Percentiles rank a stretch among this genome's conserved stretches.
Conservation (phyloP, 2,888 invertebrate species). For the Ophonus ardosiacus region DNA sequence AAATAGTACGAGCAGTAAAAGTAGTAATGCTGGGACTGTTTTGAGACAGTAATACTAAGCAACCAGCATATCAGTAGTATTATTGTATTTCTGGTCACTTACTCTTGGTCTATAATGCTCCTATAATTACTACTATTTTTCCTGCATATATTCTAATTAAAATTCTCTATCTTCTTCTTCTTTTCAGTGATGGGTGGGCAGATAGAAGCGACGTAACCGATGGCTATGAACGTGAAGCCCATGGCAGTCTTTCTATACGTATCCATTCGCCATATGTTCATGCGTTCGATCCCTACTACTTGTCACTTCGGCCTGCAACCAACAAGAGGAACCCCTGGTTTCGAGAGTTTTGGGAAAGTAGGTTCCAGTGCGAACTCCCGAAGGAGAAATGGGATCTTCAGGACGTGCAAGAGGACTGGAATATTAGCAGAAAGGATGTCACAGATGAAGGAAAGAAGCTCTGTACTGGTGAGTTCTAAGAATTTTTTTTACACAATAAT, state of each 20-base stretch:
- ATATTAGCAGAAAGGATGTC: neutral
- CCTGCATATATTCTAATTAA: neutral
- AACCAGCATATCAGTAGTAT: too few relatives aligned
- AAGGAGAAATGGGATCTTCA: neutral
- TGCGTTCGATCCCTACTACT: conserved; percentile 84
- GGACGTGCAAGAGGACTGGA: neutral
- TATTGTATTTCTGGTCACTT: too few relatives aligned
- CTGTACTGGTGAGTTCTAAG: conserved; percentile 51
- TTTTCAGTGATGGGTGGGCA: conserved; percentile 85
- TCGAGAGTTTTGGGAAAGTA: conserved; percentile 86
- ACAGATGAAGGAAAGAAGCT: neutral
- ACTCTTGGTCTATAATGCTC: too few relatives aligned
- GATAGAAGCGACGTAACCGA: conserved; percentile 86
- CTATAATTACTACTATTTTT: neutral
- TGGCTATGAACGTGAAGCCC: conserved; percentile 81
- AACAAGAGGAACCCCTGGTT: conserved; percentile 86
- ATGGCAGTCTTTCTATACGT: conserved; percentile 85
- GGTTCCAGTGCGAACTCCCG: conserved; percentile 80
- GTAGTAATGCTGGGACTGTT: too few relatives aligned
- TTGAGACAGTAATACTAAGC: too few relatives aligned
- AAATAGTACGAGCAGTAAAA: too few relatives aligned
- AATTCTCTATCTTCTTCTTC: neutral
- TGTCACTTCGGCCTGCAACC: conserved; percentile 80
- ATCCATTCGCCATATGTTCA: conserved; percentile 85
- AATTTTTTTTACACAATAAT: too few relatives aligned